Evolutionary conservation across 2,113 vertebrate genomes (phyloP), one percentile per base, ranked within the genome.

Genomic region (Montifringilla adamsi): DNA sequence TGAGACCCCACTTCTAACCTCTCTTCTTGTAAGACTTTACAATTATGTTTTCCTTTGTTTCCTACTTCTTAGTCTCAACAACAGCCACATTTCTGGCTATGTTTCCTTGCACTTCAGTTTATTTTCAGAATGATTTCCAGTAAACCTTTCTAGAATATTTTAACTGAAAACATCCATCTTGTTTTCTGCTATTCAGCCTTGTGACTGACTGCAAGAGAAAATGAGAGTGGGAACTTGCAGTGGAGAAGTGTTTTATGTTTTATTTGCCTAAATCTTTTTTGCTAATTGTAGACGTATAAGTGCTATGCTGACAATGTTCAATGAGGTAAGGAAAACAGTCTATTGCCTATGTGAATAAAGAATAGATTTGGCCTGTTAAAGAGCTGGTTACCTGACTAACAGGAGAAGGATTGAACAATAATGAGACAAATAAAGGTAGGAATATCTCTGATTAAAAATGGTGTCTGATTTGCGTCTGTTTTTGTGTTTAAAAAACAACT

Each of bases 401-500:
- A 75, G 6, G 28, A 23, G 18, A 80, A 85, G 15, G 11, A 76
- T 1, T 85, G 58, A 93, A 49, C 3, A 3, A 58, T 33, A 85
- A 9, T 31, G 63, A 87, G 59, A 37, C 15, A 94, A 89, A 49
- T 31, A 79, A 82, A 53, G 52, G 33, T 21, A 47, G 19, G 19
- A 87, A 56, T 56, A 60, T 10, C 10, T 78, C 66, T 91, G 31
- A 75, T 84, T 78, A 75, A 59, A 55, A 87, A 56, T 17, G 52
- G 26, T 79, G 15, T 67, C 62, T 77, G 41, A 23, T 56, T 19
- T n/a, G 13, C 83, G 20, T 72, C 49, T 78, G 43, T 6, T 53
- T 92, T 89, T 84, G 33, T 91, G 50, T 46, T 93, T 74, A 60
- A 91, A 92, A 95, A 96, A 47, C 52, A 91, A 47, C 39, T 88